Evolutionary conservation across 2,113 vertebrate species (phyloP), one percentile per base, ranked within the genome.

Genomic region (Myocastor coypus): DNA sequence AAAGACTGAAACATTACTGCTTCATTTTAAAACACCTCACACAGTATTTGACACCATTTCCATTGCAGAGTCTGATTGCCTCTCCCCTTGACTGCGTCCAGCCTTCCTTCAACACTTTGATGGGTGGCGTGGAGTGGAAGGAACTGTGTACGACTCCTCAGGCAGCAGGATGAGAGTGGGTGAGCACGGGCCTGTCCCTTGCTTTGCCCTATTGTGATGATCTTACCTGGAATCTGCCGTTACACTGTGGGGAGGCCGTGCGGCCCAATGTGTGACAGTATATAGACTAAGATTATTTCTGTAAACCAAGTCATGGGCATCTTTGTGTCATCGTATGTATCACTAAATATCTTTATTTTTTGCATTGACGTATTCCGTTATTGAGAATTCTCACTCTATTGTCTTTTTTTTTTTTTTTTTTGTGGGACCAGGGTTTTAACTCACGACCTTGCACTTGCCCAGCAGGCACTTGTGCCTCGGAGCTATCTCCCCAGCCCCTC

Each of bases 21-120:
- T 71, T 83, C 40, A 14, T 81, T 95, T 83, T 87, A 81, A 94
- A 97, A 61, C 66, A 34, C 40, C 4, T 69, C 86, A 92, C 46
- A 78, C 94, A 88, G 80, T 87, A 92, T 50, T 81, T 92, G 64
- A 57, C 16, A 75, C 7, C 37, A 20, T 12, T 90, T 83, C 16
- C 9, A 14, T 30, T 16, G 26, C 66, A n/a, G 28, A 87, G n/a
- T 84, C 40, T 95, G 77, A 52, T 37, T 61, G 66, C 57, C 34
- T 78, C 20, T 88, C n/a, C 10, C 17, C 7, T 89, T 68, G 82
- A 82, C 66, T 90, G 52, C 19, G 32, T 24, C 46, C 68, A 61
- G 17, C 0, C 28, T 75, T 80, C 40, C 40, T 46, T 30, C 64
- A 30, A 22, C 1, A 30, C 80, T 55, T 78, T 19, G 5, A 16